phyloP scores from a whole-genome alignment of 1,140 invertebrate species.

The Drosophila parvula region DNA sequence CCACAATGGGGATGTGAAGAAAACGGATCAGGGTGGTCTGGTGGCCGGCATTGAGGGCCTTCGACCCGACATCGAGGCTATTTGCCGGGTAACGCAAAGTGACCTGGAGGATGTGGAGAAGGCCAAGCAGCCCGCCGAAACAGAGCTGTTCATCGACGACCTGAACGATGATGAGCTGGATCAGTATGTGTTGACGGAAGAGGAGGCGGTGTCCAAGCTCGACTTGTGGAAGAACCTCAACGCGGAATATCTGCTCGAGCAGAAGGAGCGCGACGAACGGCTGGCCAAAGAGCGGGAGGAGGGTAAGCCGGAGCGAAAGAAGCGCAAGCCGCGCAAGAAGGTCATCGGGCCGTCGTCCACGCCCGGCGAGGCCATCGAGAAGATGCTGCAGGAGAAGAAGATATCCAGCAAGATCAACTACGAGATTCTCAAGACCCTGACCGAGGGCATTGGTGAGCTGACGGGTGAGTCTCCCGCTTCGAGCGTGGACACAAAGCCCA shows the following conservation, averaged over 20 bases:
- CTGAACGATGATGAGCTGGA: slow-evolving; percentile 95
- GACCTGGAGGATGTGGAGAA: slow-evolving; percentile 71
- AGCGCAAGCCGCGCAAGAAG: slow-evolving; percentile 87
- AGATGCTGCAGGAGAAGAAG: slow-evolving; percentile 97
- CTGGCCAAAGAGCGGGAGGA: slow-evolving; percentile 90
- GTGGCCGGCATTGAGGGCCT: slow-evolving; percentile 68
- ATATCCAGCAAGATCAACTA: slow-evolving; percentile 99
- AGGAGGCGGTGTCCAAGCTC: slow-evolving; percentile 92
- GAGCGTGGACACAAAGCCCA: slow-evolving; percentile 42
- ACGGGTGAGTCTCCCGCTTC: slow-evolving; percentile 26
- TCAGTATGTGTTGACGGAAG: slow-evolving; percentile 92
- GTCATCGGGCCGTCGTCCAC: slow-evolving; percentile 89
- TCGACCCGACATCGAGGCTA: slow-evolving; percentile 79
- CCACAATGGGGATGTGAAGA: slow-evolving; percentile 52
- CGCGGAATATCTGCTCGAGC: slow-evolving; percentile 91
- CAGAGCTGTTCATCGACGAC: slow-evolving; percentile 90
- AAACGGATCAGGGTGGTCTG: slow-evolving; percentile 13
- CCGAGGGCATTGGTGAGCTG: slow-evolving; percentile 57
- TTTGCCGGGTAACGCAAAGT: slow-evolving; percentile 71
- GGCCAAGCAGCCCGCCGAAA: slow-evolving; percentile 68
- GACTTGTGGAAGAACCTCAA: slow-evolving; percentile 93
- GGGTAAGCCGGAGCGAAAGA: slow-evolving; percentile 91
- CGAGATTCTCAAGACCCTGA: slow-evolving; percentile 93
- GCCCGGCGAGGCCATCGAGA: slow-evolving; percentile 97
- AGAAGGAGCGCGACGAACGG: slow-evolving; percentile 93